Evolutionary conservation across 2,113 vertebrate genomes (phyloP).

Genomic region (Chrysochloris asiatica): DNA sequence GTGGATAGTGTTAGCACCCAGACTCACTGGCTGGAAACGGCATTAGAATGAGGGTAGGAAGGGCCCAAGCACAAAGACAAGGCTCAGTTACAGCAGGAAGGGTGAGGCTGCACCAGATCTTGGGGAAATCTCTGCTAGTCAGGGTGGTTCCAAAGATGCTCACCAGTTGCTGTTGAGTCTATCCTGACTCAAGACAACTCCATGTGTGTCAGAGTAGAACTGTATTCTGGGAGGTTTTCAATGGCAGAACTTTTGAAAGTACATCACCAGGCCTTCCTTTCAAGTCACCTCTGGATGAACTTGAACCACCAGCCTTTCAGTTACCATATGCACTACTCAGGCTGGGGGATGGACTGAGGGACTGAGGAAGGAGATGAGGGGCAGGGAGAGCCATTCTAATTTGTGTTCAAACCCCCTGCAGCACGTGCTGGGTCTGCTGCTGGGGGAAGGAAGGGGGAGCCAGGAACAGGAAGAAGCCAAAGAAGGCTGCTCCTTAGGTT

Average conservation of each 20-base stretch:
- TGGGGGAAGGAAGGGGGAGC: background rate
- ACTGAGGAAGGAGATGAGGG: no score
- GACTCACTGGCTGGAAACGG: background rate
- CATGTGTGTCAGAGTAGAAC: background rate
- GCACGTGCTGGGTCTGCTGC: background rate
- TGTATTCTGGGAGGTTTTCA: background rate
- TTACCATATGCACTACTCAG: background rate
- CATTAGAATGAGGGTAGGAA: background rate
- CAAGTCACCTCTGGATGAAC: background rate
- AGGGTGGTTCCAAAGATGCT: background rate
- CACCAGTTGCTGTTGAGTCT: background rate
- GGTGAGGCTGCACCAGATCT: rapidly evolving
- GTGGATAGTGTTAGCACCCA: background rate
- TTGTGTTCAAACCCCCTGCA: background rate
- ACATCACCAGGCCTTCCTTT: background rate
- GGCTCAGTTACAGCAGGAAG: background rate
- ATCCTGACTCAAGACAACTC: background rate
- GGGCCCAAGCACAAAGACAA: background rate
- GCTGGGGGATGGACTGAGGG: no score
- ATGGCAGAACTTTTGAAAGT: background rate
- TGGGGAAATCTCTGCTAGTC: background rate
- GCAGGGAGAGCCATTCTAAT: no score
- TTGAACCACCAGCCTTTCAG: background rate
- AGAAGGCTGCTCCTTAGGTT: background rate
- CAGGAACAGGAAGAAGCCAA: background rate